Evolutionary conservation across 2,113 vertebrate species (phyloP).

Genomic region (Atractosteus spatula): DNA sequence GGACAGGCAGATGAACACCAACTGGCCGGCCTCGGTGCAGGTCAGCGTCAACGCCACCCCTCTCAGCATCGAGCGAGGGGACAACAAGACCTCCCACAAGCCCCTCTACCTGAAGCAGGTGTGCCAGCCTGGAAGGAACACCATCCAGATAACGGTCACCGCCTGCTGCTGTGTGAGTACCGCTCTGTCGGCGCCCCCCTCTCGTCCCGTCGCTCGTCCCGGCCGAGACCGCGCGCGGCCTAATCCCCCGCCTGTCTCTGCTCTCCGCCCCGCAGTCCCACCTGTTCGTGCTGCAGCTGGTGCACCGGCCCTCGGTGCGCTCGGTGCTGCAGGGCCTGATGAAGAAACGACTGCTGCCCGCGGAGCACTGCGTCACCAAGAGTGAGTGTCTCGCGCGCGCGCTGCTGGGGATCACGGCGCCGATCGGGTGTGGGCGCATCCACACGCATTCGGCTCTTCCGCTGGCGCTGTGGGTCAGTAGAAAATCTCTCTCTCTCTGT

Average conservation of each 20-base stretch:
- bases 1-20: conserved; percentile 94
- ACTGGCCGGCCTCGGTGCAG: conserved; percentile 94
- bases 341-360: conserved; percentile 90
- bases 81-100: conserved; percentile 97
- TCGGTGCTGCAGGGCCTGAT: conserved; percentile 92
- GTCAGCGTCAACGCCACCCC: conserved; percentile 93
- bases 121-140: conserved; percentile 92
- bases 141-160: conserved; percentile 93
- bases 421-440: no score
- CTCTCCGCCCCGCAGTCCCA: conserved; percentile 72
- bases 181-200: no score
- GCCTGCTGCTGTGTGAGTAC: conserved; percentile 91
- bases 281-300: conserved; percentile 93
- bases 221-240: no score
- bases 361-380: conserved; percentile 93
- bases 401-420: not conserved
- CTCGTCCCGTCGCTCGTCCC: no score
- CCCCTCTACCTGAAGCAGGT: conserved; percentile 91
- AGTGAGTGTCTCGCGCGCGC: conserved; percentile 64
- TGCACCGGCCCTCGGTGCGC: conserved; percentile 87
- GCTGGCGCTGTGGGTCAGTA: not conserved
- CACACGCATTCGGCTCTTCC: not conserved
- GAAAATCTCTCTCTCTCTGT: not conserved
- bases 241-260: not conserved
- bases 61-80: conserved; percentile 84